Evolutionary conservation across 2,888 invertebrate species (phyloP), one percentile per base, ranked within the genome.

Genomic region (Drymonia ruficornis): DNA sequence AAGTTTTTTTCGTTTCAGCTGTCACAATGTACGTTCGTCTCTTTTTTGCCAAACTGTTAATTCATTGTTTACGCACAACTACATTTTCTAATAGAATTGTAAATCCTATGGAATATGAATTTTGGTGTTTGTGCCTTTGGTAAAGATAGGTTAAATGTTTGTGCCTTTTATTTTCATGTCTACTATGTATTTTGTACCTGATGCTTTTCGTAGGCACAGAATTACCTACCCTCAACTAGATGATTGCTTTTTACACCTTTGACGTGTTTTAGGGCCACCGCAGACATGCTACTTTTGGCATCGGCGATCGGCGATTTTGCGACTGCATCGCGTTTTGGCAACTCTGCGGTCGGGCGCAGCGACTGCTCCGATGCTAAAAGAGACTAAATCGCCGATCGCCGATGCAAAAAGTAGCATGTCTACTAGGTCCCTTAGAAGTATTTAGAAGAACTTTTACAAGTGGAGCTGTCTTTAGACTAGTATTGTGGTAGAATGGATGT

Each of bases 151-250:
- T 86, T 86, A 81, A 88, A 85, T 85, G 80, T 89, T 72, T 80
- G 90, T 91, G 90, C 91, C 90, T 91, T 91, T 91, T 87, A 76
- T 80, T 89, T 89, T 86, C 80, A 80, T 65, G 74, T 83, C 75
- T 67, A 72, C 75, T 81, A 62, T 81, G 72, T 85, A 83, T 84
- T 82, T 86, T 85, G 86, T 89, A 90, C 88, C 87, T 86, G 84
- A 85, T 61, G 79, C 79, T 81, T 84, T 78, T 73, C 59, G 51
- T 76, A 71, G 65, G 64, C 65, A 64, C 71, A 72, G 54, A 63
- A 57, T 49, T 38, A 61, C 52, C 31, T 49, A 52, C 65, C 59
- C 61, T 68, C 59, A 65, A 65, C 56, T 63, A 68, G 54, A 55
- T 45, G 56, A 65, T 63, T 59, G 67, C 70, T 76, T 71, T 65